Conservation (phyloP, 2,888 invertebrate genomes). For the Bellardia pandia region DNA sequence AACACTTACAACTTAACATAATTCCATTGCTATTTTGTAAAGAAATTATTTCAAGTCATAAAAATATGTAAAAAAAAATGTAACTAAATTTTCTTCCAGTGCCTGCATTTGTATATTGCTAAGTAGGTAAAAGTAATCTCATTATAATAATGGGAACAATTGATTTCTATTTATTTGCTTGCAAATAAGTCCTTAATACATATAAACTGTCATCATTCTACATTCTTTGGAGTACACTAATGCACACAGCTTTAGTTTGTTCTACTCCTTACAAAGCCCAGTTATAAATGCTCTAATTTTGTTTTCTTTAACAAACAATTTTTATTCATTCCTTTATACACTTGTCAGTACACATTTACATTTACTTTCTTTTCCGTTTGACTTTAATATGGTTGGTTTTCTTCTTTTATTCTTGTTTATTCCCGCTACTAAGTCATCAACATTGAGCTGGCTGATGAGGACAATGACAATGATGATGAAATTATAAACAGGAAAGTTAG, state of each 20-base stretch:
- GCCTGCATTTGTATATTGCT: conserved; percentile 77
- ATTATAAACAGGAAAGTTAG: conserved; percentile 82
- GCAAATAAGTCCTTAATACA: conserved; percentile 70
- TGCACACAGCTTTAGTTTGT: conserved; percentile 10
- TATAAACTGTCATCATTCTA: conserved; percentile 40
- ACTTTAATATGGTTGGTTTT: conserved; percentile 48
- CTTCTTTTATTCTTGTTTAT: conserved; percentile 23
- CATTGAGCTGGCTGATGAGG: conserved; percentile 77
- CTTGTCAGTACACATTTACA: conserved; percentile 1
- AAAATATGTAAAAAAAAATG: no score
- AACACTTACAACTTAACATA: no score
- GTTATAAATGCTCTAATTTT: conserved; percentile 65
- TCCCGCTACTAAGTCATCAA: conserved; percentile 74
- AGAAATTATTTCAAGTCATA: no score
- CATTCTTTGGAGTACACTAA: background rate
- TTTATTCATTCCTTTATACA: conserved; percentile 24
- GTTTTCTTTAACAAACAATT: conserved; percentile 17
- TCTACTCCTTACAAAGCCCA: conserved; percentile 32
- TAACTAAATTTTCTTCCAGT: conserved; percentile 28
- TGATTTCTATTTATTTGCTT: conserved; percentile 81
- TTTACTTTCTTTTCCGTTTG: conserved; percentile 44
- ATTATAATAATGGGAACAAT: conserved; percentile 84
- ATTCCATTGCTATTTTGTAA: no score
- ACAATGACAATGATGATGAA: conserved; percentile 83
- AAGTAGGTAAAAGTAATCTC: conserved; percentile 83